A percentile compares a stretch with the other conserved stretches of the same genome.
These are phyloP conservation scores for Myanophis thanlyinensis DNA, from an alignment of 2,113 vertebrate species.

Conservation along the genomic window DNA sequence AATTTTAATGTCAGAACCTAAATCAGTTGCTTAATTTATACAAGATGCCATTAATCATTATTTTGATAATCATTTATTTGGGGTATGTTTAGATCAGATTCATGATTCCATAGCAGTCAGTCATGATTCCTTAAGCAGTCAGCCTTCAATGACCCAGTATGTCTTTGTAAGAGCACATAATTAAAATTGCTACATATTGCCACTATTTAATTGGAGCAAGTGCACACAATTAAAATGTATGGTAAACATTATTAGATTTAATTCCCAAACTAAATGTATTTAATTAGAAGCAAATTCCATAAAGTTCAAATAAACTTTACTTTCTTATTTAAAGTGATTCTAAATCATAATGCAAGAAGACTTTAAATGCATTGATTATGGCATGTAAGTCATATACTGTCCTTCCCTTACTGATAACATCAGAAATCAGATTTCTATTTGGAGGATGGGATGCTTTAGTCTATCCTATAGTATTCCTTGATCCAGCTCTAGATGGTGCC, in stretches of 20 bases:
- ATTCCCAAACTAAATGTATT: neutral
- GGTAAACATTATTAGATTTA: constrained; percentile 2
- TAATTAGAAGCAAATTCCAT: neutral
- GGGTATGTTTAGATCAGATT: neutral
- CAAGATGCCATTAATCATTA: neutral
- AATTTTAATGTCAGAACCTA: neutral
- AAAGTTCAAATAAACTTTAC: neutral
- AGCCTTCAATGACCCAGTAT: neutral
- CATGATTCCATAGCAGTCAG: neutral
- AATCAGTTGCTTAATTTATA: neutral
- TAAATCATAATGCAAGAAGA: neutral
- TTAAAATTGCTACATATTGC: neutral
- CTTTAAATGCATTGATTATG: neutral
- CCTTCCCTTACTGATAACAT: neutral
- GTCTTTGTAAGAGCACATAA: neutral
- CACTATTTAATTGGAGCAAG: neutral
- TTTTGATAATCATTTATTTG: neutral
- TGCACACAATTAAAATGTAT: neutral
- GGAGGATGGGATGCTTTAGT: neutral
- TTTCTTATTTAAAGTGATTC: neutral
- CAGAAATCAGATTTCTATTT: neutral
- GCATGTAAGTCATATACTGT: neutral
- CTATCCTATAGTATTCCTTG: neutral
- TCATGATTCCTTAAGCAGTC: neutral
- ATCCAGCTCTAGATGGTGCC: neutral